Evolutionary conservation across 2,113 vertebrate genomes (phyloP).

Genomic region (Taxidea taxus): DNA sequence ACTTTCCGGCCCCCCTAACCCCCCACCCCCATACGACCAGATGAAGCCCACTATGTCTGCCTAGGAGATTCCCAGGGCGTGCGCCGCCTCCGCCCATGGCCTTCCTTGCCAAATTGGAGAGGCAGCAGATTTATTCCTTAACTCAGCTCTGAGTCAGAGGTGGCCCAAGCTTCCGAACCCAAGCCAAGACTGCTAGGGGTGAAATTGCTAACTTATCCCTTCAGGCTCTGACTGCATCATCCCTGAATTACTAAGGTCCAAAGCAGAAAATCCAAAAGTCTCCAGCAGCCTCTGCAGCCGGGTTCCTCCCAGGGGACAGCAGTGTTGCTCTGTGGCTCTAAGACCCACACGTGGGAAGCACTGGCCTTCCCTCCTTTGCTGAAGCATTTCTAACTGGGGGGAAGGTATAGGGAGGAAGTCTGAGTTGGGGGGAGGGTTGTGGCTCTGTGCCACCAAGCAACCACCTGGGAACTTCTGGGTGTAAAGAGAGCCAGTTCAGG

Average conservation of each 20-base stretch:
- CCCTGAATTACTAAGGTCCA: slow-evolving; percentile 59
- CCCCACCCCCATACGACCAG: not conserved
- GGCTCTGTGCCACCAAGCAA: not conserved
- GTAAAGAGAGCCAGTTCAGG: not conserved
- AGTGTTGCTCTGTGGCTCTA: not conserved
- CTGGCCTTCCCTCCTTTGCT: not conserved
- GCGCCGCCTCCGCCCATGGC: not conserved
- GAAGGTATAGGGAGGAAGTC: not conserved
- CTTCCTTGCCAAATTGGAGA: slow-evolving; percentile 27
- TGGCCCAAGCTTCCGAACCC: slow-evolving; percentile 70
- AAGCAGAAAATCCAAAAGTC: slow-evolving; percentile 35
- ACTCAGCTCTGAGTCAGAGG: slow-evolving; percentile 77
- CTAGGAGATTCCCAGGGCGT: not conserved
- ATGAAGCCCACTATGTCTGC: not conserved
- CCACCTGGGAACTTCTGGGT: not conserved
- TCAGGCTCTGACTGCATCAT: slow-evolving; percentile 54
- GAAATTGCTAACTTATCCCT: slow-evolving; percentile 69
- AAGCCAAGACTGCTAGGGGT: slow-evolving; percentile 68
- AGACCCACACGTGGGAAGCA: not conserved
- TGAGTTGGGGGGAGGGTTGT: not conserved
- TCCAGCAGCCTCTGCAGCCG: not conserved
- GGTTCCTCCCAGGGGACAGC: slow-evolving; percentile 2
- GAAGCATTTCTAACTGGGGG: slow-evolving; percentile 28
- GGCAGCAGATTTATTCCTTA: slow-evolving; percentile 65
- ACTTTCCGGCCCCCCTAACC: not conserved